phyloP scores from a whole-genome alignment of 2,888 invertebrate species.

The Drymonia ruficornis region DNA sequence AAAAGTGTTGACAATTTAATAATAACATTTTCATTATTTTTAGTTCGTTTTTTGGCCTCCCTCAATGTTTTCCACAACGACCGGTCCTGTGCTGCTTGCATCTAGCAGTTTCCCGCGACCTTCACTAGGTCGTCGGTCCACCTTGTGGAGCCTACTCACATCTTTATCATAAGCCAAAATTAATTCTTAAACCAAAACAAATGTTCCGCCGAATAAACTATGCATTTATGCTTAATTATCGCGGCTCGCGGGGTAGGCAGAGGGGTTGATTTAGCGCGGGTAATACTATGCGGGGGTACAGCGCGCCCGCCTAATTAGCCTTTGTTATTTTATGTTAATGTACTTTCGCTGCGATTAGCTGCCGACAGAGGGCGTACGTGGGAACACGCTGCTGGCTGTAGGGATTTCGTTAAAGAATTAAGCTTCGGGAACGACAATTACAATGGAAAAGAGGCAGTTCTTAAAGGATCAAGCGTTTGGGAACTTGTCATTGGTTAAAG shows the following conservation, averaged over 20 bases:
- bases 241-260: constrained; percentile 35
- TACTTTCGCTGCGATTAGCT: constrained; percentile 51
- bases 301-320: constrained; percentile 69
- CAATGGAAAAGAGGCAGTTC: too few species aligned
- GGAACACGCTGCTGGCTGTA: background rate
- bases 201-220: constrained; percentile 45
- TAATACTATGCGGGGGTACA: constrained; percentile 62
- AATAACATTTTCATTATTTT: too few species aligned
- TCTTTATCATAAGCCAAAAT: background rate
- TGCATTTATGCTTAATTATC: constrained; percentile 53
- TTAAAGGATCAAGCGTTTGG: too few species aligned
- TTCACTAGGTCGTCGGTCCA: too few species aligned
- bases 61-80: too few species aligned
- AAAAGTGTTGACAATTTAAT: too few species aligned
- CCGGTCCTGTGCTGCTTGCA: too few species aligned
- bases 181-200: background rate
- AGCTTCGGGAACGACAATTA: background rate
- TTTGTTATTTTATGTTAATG: constrained; percentile 84
- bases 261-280: constrained; percentile 40
- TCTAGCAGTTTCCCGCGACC: too few species aligned
- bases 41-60: too few species aligned
- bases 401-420: constrained; percentile 4
- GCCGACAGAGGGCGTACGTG: constrained; percentile 1
- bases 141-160: too few species aligned
- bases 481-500: too few species aligned